These are phyloP conservation scores for Cantharis rufa DNA, from an alignment of 2,888 invertebrate species.

Conservation along the genomic window DNA sequence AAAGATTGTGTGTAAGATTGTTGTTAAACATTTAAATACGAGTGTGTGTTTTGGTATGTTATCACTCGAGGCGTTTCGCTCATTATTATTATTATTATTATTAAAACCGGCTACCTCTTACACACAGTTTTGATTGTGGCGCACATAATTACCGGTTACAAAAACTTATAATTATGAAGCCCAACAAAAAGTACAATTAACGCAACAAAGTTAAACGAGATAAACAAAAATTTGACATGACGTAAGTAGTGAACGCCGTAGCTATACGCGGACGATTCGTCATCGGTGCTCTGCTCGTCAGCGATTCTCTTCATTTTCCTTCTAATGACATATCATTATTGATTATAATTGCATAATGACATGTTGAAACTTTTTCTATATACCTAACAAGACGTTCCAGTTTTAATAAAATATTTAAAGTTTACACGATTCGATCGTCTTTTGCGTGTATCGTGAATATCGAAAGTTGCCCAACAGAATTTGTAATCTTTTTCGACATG, in stretches of 20 bases:
- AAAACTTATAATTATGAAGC: constrained; percentile 1
- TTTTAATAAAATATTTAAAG: constrained; percentile 5
- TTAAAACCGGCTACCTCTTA: background rate
- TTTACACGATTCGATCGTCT: constrained; percentile 13
- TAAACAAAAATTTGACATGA: background rate
- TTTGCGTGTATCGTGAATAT: constrained; percentile 23
- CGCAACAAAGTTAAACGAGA: background rate
- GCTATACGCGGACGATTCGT: background rate
- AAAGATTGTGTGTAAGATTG: constrained; percentile 26
- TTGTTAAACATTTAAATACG: background rate
- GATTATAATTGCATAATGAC: background rate
- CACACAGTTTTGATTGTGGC: background rate
- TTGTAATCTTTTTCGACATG: constrained; percentile 16
- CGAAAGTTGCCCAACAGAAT: constrained; percentile 23
- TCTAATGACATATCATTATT: background rate
- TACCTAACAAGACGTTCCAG: constrained; percentile 6
- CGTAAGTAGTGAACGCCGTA: background rate
- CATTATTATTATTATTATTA: background rate
- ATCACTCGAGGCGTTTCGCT: background rate
- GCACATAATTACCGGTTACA: constrained; percentile 1
- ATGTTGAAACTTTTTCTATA: background rate
- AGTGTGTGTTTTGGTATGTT: background rate
- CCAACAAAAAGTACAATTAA: background rate
- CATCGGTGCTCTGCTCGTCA: background rate
- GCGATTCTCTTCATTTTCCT: background rate